phyloP scores from a whole-genome alignment of 1,140 invertebrate genomes.

The Drosophila arizonae region DNA sequence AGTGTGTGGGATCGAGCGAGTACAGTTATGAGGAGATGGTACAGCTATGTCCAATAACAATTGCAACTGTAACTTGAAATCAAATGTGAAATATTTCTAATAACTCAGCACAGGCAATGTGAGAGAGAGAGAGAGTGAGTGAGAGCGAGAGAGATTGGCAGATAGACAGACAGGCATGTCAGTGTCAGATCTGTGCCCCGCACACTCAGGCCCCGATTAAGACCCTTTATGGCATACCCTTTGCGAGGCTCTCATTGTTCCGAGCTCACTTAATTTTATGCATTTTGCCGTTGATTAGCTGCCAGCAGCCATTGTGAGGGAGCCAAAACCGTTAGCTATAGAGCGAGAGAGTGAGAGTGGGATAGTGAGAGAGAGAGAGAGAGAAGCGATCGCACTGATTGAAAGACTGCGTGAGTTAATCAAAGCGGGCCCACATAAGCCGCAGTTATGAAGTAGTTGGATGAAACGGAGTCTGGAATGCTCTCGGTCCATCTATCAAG shows the following conservation, averaged over 20 bases:
- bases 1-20: constrained; percentile 22
- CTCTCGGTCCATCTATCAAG: constrained; percentile 58
- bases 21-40: constrained; percentile 62
- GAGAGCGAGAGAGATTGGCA: not conserved
- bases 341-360: constrained; percentile 5
- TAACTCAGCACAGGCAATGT: constrained; percentile 39
- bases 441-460: constrained; percentile 45
- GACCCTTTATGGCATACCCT: constrained; percentile 9
- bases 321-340: constrained; percentile 19
- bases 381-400: too few species aligned
- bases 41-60: constrained; percentile 20
- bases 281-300: constrained; percentile 77
- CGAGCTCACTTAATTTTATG: constrained; percentile 75
- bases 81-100: constrained; percentile 66
- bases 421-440: constrained; percentile 62
- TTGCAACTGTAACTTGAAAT: constrained; percentile 43
- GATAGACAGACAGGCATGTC: constrained; percentile 7
- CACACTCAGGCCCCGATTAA: not conserved
- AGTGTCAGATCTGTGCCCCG: not conserved
- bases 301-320: constrained; percentile 60
- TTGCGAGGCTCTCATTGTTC: constrained; percentile 1
- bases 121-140: not conserved
- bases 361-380: not conserved
- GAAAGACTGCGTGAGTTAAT: constrained; percentile 49
- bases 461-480: constrained; percentile 18